Evolutionary conservation across 2,888 invertebrate genomes (phyloP), one percentile per base, ranked within the genome.

Genomic region (Eudasyphora cyanicolor): DNA sequence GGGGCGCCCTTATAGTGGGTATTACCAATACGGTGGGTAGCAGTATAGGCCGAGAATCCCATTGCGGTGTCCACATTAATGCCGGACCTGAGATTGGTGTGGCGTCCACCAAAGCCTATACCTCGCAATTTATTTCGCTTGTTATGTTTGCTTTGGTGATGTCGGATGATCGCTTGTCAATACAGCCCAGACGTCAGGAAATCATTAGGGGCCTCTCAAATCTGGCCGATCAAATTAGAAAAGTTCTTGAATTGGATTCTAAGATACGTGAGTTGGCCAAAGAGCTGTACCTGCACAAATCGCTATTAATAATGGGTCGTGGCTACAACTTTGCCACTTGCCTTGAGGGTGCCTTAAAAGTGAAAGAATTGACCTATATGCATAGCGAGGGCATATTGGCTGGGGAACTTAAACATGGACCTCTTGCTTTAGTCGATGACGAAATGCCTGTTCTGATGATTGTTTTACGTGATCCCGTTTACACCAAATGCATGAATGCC

Each of bases 31-130:
- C 99, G 0, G 99, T 99, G 0, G 99, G 99, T 62, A 98, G 98
- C 90, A 98, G 98, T 82, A 99, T 99, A 88, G 99, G 99, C 91
- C 96, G 99, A 19, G 99, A 99, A 92, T 98, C 98, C 0, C 98
- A 99, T 90, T 99, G 99, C 90, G 99, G 99, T 86, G 97, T 99
- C 27, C 99, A 99, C 92, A 98, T 99, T 87, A 99, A 99, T 92
- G 99, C 99, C 57, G 99, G 99, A 0, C 99, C 99, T 6, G 99
- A 99, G 93, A 99, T 99, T 88, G 99, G 99, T 92, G 99, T 99
- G 0, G 99, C 99, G 35, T 99, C 98, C 67, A 99, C 99, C 4
- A 99, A 99, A 93, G 99, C 99, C 0, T 99, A 99, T 92, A 99
- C 99, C 0, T 99, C 99, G 85, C 99, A 99, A 92, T 99, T 99